These are phyloP conservation scores for Hyles euphorbiae DNA, from an alignment of 1,140 invertebrate genomes.

Conservation along the genomic window DNA sequence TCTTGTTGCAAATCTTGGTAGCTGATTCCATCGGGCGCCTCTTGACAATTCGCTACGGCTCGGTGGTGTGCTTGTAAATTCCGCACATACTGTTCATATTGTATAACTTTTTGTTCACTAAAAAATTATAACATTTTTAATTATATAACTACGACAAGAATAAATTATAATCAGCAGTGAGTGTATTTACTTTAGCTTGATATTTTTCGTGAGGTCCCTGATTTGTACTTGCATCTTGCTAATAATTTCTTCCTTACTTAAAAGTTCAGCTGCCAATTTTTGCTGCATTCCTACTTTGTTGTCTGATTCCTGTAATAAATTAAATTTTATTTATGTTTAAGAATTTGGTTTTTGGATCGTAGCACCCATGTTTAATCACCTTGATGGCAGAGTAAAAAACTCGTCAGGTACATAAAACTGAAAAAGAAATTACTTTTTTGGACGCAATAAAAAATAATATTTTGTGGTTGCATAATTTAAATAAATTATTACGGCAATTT, in stretches of 20 bases:
- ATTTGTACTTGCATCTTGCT: conserved; percentile 63
- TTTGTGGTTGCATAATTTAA: not conserved
- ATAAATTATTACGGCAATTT: conserved; percentile 51
- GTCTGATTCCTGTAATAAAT: conserved; percentile 50
- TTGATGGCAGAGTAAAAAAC: conserved; percentile 33
- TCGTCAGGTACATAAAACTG: conserved; percentile 47
- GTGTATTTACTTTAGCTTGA: conserved; percentile 50
- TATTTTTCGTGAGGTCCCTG: conserved; percentile 58
- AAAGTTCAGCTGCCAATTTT: conserved; percentile 56
- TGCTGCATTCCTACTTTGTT: conserved; percentile 63
- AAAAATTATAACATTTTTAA: conserved; percentile 11
- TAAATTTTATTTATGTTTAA: conserved; percentile 6
- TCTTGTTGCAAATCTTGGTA: conserved; percentile 62
- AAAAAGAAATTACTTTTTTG: conserved; percentile 28
- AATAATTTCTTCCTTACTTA: conserved; percentile 62
- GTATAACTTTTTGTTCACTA: conserved; percentile 64
- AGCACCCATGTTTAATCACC: conserved; percentile 20
- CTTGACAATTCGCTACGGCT: conserved; percentile 40
- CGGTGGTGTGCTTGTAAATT: conserved; percentile 49
- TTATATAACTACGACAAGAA: too few species aligned
- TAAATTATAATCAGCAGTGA: too few species aligned
- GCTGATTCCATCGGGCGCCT: conserved; percentile 38
- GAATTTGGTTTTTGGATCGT: not conserved
- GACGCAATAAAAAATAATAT: too few species aligned
- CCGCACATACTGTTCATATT: conserved; percentile 60